A percentile compares a stretch with the other conserved stretches of the same genome.
Evolutionary conservation across 2,888 invertebrate genomes (phyloP).

Genomic region (Clusia tigrina): DNA sequence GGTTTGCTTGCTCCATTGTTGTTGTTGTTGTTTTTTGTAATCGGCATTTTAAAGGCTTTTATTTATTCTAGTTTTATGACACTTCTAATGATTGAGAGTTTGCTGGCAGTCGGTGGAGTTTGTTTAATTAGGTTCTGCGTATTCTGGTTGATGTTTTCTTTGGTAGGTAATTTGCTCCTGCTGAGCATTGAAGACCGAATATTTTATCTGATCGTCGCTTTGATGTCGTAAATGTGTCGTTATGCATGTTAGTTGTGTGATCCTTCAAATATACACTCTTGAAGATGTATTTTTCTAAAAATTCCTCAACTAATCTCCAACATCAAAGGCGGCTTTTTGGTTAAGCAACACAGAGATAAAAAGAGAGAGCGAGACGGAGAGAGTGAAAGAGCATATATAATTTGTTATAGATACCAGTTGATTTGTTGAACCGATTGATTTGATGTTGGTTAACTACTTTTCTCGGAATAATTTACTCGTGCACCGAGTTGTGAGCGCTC

Average conservation of each 20-base stretch:
- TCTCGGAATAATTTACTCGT: too few species aligned
- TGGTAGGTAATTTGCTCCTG: not conserved
- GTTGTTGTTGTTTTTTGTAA: not conserved
- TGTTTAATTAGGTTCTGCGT: slow-evolving; percentile 3
- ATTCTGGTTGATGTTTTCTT: not conserved
- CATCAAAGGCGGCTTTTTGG: slow-evolving; percentile 10
- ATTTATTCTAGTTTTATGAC: slow-evolving; percentile 16
- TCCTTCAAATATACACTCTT: not conserved
- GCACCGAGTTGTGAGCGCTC: too few species aligned
- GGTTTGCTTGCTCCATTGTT: not conserved
- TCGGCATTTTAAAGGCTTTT: slow-evolving; percentile 11
- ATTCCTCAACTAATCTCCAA: not conserved
- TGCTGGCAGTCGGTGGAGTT: not conserved
- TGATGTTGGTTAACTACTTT: too few species aligned
- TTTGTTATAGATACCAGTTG: too few species aligned
- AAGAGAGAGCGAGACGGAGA: too few species aligned
- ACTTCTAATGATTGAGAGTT: slow-evolving; percentile 15
- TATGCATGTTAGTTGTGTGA: slow-evolving; percentile 2
- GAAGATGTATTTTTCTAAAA: not conserved
- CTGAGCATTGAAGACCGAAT: not conserved
- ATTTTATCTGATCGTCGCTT: not conserved
- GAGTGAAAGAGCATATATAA: too few species aligned
- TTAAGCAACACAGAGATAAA: too few species aligned
- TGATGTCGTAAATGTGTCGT: slow-evolving; percentile 5
- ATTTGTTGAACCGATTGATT: too few species aligned